Conservation (phyloP, 2,888 invertebrate species). For the Andrena praecox region DNA sequence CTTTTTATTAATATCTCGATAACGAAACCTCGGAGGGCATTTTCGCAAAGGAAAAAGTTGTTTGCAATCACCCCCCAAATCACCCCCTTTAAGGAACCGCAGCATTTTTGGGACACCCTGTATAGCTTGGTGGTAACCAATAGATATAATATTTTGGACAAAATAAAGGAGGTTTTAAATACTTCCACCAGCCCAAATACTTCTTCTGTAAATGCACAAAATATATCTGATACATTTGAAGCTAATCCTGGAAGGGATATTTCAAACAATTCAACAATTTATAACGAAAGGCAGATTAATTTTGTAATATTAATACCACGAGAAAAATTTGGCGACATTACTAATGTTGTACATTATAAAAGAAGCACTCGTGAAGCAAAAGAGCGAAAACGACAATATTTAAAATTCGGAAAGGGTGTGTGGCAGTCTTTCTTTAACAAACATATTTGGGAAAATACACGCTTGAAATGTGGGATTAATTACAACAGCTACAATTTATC, state of each 20-base stretch:
- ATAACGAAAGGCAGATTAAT: background rate
- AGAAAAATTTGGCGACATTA: background rate
- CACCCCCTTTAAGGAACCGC: too few relatives aligned
- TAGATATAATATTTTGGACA: background rate
- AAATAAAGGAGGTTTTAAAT: slow-evolving; percentile 3
- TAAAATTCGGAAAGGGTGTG: background rate
- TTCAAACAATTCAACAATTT: background rate
- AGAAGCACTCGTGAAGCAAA: background rate
- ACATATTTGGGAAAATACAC: too few relatives aligned
- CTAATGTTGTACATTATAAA: background rate
- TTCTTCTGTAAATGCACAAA: background rate
- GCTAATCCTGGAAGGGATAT: background rate
- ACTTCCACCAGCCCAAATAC: background rate
- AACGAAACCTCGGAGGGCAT: too few relatives aligned
- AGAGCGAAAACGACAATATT: background rate
- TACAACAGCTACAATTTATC: too few relatives aligned
- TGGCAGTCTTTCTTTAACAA: too few relatives aligned
- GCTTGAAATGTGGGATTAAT: too few relatives aligned
- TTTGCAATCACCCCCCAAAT: too few relatives aligned
- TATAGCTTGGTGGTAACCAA: background rate
- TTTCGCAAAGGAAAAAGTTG: too few relatives aligned
- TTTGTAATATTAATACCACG: background rate
- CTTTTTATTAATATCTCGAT: too few relatives aligned
- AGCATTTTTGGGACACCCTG: too few relatives aligned
- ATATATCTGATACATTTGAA: background rate